Evolutionary conservation across 2,797 vertebrate genomes (phyloP), one percentile per base, ranked within the genome.

Genomic region (Lycodopsis pacificus): DNA sequence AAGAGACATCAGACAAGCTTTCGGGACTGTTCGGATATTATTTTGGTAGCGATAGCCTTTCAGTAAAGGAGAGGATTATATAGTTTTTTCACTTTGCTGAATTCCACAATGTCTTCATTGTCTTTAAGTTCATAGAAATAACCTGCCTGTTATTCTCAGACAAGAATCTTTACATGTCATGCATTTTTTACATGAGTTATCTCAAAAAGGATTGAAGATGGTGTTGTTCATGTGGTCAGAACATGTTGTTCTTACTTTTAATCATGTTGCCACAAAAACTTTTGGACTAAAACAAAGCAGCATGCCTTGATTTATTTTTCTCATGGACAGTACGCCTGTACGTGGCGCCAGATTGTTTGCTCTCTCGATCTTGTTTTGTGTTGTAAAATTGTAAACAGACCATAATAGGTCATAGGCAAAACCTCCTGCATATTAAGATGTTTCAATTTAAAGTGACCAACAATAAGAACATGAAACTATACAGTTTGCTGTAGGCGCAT

Each of bases 1-100:
- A 22, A 34, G 19, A 68, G 66, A 54, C 6, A 25, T 32, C 2
- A 54, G n/a, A 34, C 34, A 64, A 62, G 27, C 70, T 73, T 65
- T 44, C 65, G 30, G 14, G 59, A 70, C 54, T 27, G 38, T 53
- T 6, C 0, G 10, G 22, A 38, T 32, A 59, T 36, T 36, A 4
- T 54, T 10, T 62, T 30, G 30, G 30, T 30, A 30, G 30, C 30
- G 3, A 30, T 30, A 30, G 30, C 32, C 32, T 32, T 6, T 32
- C 32, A 32, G 32, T 30, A 30, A 30, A 30, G 30, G 4, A 30
- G 30, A 30, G 30, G 30, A 30, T 30, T 30, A 30, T 30, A 4
- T 30, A 30, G 4, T 30, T 5, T 30, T 30, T 30, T 30, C 30
- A 30, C 30, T 30, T 30, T 30, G 30, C 30, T 30, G 30, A 30